Evolutionary conservation across 2,888 invertebrate genomes (phyloP), one percentile per base, ranked within the genome.

Genomic region (Phlogophora meticulosa): DNA sequence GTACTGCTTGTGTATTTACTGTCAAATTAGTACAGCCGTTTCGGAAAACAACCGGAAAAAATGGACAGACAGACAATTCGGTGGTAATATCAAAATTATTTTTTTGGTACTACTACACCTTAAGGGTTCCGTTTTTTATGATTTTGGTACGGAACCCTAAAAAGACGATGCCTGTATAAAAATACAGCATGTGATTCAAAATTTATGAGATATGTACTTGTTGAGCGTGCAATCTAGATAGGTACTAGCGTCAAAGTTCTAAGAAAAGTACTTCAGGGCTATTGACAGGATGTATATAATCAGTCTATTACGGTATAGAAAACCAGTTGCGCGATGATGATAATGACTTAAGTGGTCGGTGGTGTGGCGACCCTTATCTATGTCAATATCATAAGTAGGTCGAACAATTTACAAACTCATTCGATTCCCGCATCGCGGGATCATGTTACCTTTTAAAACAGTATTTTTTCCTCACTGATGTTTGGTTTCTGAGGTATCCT

Each of bases 231-330:
- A 51, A 64, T 46, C 24, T 22, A 38, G 34, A 38, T 34, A 46
- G 2, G 13, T 36, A 28, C 28, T 36, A 13, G 11, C 49, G 15
- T 28, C 20, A 45, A 65, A 51, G 11, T 74, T 43, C 17, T 32
- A 45, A 38, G 32, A 43, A 42, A 40, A 34, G 24, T 28, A 10
- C 46, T 53, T 24, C 28, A 17, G 48, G 22, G 46, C 10, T 60
- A 71, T 71, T 43, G 45, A 46, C 24, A 15, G 20, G n/a, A 15
- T 17, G 56, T 66, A 24, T 45, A 40, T 36, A 10, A 56, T 51
- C 40, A 43, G 40, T 17, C 49, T 65, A 40, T 49, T 56, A 74
- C 22, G 49, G n/a, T 7, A 28, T 38, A 49, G 40, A 22, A 34
- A 40, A 42, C 36, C 38, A 11, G n/a, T n/a, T 32, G 36, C 4